A percentile compares a stretch with the other conserved stretches of the same genome.
phyloP scores from a whole-genome alignment of 2,888 invertebrate species.

The Eucera pruinosa region DNA sequence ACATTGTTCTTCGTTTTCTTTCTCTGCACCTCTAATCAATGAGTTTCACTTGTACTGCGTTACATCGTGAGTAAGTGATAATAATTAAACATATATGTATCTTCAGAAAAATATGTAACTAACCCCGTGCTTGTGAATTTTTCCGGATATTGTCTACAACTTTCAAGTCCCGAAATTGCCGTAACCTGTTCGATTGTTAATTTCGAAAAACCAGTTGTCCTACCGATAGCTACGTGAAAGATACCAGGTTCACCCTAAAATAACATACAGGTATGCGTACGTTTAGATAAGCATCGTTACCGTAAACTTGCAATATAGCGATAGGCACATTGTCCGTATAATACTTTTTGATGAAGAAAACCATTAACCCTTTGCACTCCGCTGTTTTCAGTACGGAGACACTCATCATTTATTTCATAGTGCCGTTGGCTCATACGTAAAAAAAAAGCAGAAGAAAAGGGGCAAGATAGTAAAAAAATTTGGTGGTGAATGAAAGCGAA shows the following conservation, averaged over 20 bases:
- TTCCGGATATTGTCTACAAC: constrained; percentile 69
- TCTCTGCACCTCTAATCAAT: constrained; percentile 44
- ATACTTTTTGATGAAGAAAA: too few relatives aligned
- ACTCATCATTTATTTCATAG: too few relatives aligned
- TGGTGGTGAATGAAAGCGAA: too few relatives aligned
- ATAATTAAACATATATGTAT: not conserved
- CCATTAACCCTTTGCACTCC: too few relatives aligned
- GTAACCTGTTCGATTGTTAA: constrained; percentile 85
- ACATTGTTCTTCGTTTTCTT: constrained; percentile 64
- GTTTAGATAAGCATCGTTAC: constrained; percentile 9
- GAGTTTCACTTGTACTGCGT: not conserved
- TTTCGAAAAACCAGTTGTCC: constrained; percentile 83
- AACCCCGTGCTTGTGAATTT: constrained; percentile 64
- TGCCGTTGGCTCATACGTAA: too few relatives aligned
- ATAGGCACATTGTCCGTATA: too few relatives aligned
- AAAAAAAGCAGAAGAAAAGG: too few relatives aligned
- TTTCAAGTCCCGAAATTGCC: constrained; percentile 83
- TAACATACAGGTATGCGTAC: constrained; percentile 14
- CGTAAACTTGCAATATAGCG: not conserved
- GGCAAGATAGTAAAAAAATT: too few relatives aligned
- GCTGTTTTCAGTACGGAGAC: too few relatives aligned
- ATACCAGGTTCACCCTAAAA: constrained; percentile 91
- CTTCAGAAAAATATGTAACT: constrained; percentile 32
- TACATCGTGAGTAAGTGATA: not conserved
- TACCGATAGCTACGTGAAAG: constrained; percentile 87